Percentiles rank a stretch among this genome's conserved stretches.
phyloP scores from a whole-genome alignment of 2,113 vertebrate species.

The Zeus faber region DNA sequence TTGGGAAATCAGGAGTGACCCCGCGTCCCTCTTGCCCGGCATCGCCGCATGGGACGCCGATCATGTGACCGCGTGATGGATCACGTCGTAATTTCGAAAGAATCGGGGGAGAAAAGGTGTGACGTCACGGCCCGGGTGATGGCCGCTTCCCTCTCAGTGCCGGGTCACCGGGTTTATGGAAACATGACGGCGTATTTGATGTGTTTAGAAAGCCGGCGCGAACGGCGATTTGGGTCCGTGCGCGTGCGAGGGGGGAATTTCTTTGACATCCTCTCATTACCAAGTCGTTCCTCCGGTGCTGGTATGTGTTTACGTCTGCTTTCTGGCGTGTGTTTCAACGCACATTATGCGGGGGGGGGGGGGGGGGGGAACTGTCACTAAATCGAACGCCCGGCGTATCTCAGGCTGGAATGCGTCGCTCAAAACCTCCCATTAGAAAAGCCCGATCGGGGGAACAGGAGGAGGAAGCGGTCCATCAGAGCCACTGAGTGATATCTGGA shows the following conservation, averaged over 20 bases:
- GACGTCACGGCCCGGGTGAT: too few species aligned
- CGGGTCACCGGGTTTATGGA: too few species aligned
- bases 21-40: conserved; percentile 35
- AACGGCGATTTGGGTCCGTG: conserved; percentile 25
- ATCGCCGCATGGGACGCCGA: conserved; percentile 24
- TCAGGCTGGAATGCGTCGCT: conserved; percentile 16
- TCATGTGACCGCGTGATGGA: conserved; percentile 42
- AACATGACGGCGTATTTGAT: conserved; percentile 26
- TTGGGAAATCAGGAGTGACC: conserved; percentile 35
- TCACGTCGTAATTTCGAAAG: conserved; percentile 25
- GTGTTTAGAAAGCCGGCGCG: conserved; percentile 42
- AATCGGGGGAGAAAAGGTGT: too few species aligned
- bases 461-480: conserved; percentile 36
- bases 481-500: conserved; percentile 42
- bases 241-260: conserved; percentile 17
- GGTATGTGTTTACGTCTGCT: conserved; percentile 3
- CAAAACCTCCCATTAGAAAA: conserved; percentile 39
- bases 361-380: too few species aligned
- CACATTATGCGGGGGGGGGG: background rate
- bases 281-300: conserved; percentile 2
- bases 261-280: too few species aligned
- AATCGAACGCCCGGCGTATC: too few species aligned
- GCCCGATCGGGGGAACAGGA: conserved; percentile 42
- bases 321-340: background rate
- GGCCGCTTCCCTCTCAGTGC: too few species aligned